Evolutionary conservation across 2,113 vertebrate genomes (phyloP).

Genomic region (Eidolon helvum): DNA sequence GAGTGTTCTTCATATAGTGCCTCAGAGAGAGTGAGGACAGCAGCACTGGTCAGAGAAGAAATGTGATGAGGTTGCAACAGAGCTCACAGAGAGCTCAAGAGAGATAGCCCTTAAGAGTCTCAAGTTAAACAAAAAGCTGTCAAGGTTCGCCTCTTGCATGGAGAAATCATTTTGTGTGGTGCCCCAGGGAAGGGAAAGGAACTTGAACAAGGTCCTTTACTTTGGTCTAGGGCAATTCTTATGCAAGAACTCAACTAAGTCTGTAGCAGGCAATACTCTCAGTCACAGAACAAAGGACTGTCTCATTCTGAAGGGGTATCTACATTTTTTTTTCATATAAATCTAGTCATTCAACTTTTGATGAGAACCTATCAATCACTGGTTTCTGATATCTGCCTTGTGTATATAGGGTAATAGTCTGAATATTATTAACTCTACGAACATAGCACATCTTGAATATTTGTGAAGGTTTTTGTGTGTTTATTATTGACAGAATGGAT

Average conservation of each 20-base stretch:
- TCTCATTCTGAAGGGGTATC: not conserved
- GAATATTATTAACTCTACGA: constrained; percentile 67
- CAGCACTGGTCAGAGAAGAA: not conserved
- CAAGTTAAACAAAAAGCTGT: not conserved
- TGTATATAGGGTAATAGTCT: not conserved
- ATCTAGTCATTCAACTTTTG: constrained; percentile 17
- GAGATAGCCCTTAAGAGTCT: accelerated
- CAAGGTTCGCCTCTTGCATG: not conserved
- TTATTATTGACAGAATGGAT: constrained; percentile 58
- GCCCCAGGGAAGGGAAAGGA: not conserved
- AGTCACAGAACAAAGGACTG: not conserved
- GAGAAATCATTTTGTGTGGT: not conserved
- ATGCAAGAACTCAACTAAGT: not conserved
- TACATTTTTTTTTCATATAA: not conserved
- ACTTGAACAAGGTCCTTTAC: not conserved
- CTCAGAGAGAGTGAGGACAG: not conserved
- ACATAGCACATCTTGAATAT: constrained; percentile 62
- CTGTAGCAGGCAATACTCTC: not conserved
- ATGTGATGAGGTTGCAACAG: accelerated
- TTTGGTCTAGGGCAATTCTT: not conserved
- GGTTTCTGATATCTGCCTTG: constrained; percentile 9
- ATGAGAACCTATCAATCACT: constrained; percentile 39
- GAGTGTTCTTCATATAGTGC: not conserved
- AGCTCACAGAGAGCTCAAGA: not conserved
- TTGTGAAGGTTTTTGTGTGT: constrained; percentile 65